These are phyloP conservation scores for Heterotilapia buettikoferi DNA, from an alignment of 2,113 vertebrate genomes.

Conservation along the genomic window DNA sequence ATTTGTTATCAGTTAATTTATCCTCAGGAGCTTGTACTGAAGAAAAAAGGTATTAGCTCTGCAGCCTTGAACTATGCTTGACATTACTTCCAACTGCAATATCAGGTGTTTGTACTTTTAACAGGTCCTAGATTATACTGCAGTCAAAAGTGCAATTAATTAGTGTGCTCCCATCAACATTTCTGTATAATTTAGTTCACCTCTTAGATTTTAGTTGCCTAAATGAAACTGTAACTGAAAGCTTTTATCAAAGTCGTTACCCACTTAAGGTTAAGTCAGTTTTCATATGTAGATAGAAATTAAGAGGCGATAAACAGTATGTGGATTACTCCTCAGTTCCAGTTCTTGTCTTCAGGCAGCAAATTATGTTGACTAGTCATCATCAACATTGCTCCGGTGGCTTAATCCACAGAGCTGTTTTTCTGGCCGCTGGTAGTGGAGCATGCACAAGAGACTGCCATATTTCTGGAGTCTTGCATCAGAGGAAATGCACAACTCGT, in stretches of 20 bases:
- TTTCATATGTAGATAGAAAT: slow-evolving; percentile 29
- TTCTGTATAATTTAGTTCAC: neutral
- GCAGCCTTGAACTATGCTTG: neutral
- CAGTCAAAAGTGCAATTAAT: neutral
- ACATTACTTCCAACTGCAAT: neutral
- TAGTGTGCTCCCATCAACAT: neutral
- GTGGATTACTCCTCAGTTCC: neutral
- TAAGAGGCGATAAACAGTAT: neutral
- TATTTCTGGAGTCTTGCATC: slow-evolving; percentile 57
- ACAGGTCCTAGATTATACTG: neutral
- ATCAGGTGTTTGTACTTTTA: neutral
- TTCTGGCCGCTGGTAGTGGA: slow-evolving; percentile 32
- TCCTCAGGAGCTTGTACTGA: slow-evolving; percentile 22
- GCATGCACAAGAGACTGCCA: slow-evolving; percentile 15
- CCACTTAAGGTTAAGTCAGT: neutral
- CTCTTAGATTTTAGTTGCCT: neutral
- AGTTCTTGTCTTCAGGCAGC: slow-evolving; percentile 18
- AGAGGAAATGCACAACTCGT: slow-evolving; percentile 17
- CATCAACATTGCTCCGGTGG: slow-evolving; percentile 25
- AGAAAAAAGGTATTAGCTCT: neutral
- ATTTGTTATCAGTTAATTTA: slow-evolving; percentile 41
- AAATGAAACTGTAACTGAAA: neutral
- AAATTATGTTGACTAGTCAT: slow-evolving; percentile 35
- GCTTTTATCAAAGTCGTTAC: neutral
- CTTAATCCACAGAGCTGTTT: slow-evolving; percentile 41